Evolutionary conservation across 1,140 invertebrate species (phyloP), one percentile per base, ranked within the genome.

Genomic region (Phthorimaea operculella): DNA sequence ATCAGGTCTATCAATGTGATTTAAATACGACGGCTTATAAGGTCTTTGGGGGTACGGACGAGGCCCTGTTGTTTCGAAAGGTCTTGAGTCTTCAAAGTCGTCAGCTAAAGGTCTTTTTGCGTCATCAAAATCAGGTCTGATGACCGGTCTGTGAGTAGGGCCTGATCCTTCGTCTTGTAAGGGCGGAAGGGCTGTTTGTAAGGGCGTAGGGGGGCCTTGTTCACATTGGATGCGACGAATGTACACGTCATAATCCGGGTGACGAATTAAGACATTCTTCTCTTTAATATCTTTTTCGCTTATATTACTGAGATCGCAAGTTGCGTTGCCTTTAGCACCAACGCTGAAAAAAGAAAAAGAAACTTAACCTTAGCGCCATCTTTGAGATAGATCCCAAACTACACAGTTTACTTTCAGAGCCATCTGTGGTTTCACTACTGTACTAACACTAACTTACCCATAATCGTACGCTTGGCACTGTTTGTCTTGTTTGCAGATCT

Each of bases 401-500:
- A 44, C 36, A 52, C 15, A 45, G 16, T 39, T 48, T 21, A 48
- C 3, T 53, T 47, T 9, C 17, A 66, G 42, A 58, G 66, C 60
- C 68, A 70, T 73, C 74, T 69, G 57, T 45, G 44, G 14, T n/a
- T 12, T 2, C 1, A n/a, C 10, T 39, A 3, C 36, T 39, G 10
- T 4, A 39, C 36, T 39, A 39, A 39, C 36, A 39, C 33, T 52
- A n/a, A 68, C 70, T 66, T 59, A 84, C 81, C 81, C 81, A 52
- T 84, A 84, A 58, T 79, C 79, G 34, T 77, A 82, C 0, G 68
- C 67, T 51, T 82, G 81, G 52, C 81, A 84, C 52, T 79, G 76
- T 55, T 81, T 84, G 54, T 82, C 79, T 59, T 84, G 77, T 53
- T 84, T 84, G 64, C 81, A 84, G 14, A 82, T 74, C 44, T 78